A percentile compares a stretch with the other conserved stretches of the same genome.
Conservation (phyloP, 2,113 vertebrate genomes). For the Larimichthys polyactis region DNA sequence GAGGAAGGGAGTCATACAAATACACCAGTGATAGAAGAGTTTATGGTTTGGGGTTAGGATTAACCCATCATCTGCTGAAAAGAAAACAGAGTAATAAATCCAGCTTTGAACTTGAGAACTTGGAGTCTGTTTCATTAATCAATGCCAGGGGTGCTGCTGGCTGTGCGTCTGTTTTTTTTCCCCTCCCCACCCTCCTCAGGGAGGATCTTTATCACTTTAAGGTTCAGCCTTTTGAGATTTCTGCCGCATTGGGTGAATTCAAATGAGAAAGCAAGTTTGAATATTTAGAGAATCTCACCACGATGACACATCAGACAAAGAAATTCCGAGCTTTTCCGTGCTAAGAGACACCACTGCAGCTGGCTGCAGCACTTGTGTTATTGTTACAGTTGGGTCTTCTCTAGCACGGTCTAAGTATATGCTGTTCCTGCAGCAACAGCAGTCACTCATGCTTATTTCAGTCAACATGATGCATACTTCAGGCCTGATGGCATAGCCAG, state of each 20-base stretch:
- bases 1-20: slow-evolving; percentile 7
- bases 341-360: slow-evolving; percentile 3
- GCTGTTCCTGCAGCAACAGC: slow-evolving; percentile 64
- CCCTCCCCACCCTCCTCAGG: slow-evolving; percentile 31
- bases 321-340: not conserved
- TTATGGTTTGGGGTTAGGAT: slow-evolving; percentile 37
- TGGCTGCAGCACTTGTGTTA: slow-evolving; percentile 58
- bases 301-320: not conserved
- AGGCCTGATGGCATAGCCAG: slow-evolving; percentile 43
- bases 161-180: slow-evolving; percentile 44
- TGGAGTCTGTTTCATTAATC: slow-evolving; percentile 71
- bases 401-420: slow-evolving; percentile 61
- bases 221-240: slow-evolving; percentile 57
- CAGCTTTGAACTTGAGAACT: slow-evolving; percentile 68
- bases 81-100: slow-evolving; percentile 64
- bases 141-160: slow-evolving; percentile 56
- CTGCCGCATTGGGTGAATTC: slow-evolving; percentile 21
- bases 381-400: slow-evolving; percentile 61
- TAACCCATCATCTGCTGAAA: slow-evolving; percentile 40
- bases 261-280: slow-evolving; percentile 29
- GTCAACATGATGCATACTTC: slow-evolving; percentile 54
- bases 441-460: slow-evolving; percentile 67
- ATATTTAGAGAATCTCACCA: slow-evolving; percentile 1
- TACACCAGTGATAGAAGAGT: not conserved
- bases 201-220: slow-evolving; percentile 59